Base-by-base conservation (phyloP, 2,888 invertebrate species). In the Melanargia galathea region DNA sequence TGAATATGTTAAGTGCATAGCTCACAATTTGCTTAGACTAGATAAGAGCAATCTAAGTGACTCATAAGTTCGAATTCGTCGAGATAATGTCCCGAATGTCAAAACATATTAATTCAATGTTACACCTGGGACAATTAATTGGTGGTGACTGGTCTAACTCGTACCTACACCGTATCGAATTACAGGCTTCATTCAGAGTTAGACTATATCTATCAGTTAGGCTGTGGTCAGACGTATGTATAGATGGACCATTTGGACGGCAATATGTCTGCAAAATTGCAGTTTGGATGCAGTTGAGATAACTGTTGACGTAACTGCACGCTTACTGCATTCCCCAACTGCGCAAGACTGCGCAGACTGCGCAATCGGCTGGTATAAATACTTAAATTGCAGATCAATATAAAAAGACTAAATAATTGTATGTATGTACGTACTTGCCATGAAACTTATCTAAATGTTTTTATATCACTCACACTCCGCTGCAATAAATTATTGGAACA, bases 121-220 rank as follows among this genome's bases (percentile, higher is more conserved):
- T 79, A 82, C 85, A 86, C 80, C 82, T 83, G 84, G 81, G 67
- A 67, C 73, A 76, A 84, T 82, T 84, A 83, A 84, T 83, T 80
- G 78, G 72, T 70, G 70, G 62, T 66, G 69, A 58, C 51, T 62
- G 46, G 24, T 30, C 40, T n/a, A 60, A 22, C 45, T 51, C 52
- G 56, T 48, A 66, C 52, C 51, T 48, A 66, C 54, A 62, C 45
- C 58, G 49, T 63, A 52, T 57, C 46, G 48, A 49, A 56, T 46
- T 20, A 33, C 45, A 57, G 30, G 46, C 57, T 20, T 46, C 30
- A 57, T 35, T 35, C 52, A 52, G 18, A 33, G 3, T 45, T 30
- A 57, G 45, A 57, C 45, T 46, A 30, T 20, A 30, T 46, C 18
- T 20, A 30, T 46, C 18, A 20, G 1, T 57, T 33, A 57, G 45